phyloP scores from a whole-genome alignment of 1,140 invertebrate species.

The Tetramorium alpestre region DNA sequence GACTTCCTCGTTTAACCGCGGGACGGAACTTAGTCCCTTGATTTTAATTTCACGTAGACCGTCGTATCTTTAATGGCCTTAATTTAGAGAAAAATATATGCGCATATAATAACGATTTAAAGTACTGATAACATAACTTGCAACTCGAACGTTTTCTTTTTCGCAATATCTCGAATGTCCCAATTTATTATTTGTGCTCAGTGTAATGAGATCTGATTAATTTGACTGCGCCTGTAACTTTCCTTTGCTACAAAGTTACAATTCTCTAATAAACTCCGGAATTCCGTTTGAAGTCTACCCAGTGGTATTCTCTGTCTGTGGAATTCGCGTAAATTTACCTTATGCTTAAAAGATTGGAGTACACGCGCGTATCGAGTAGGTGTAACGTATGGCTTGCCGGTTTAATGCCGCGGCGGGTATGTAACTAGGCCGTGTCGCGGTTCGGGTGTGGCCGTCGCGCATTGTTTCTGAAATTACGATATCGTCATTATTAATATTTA shows the following conservation, averaged over 20 bases:
- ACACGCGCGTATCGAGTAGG: slow-evolving; percentile 46
- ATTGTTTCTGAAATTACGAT: slow-evolving; percentile 80
- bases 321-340: slow-evolving; percentile 37
- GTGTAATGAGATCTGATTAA: slow-evolving; percentile 7
- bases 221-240: not conserved
- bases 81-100: slow-evolving; percentile 23
- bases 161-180: slow-evolving; percentile 8
- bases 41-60: slow-evolving; percentile 68
- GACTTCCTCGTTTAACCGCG: slow-evolving; percentile 80
- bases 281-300: not conserved
- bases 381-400: slow-evolving; percentile 31
- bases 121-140: not conserved
- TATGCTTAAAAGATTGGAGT: not conserved
- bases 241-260: not conserved
- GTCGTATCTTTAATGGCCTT: slow-evolving; percentile 64
- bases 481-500: slow-evolving; percentile 84
- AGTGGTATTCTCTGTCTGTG: not conserved
- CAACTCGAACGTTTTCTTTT: not conserved
- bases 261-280: not conserved
- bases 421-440: slow-evolving; percentile 69
- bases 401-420: slow-evolving; percentile 60
- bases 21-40: slow-evolving; percentile 71
- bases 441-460: slow-evolving; percentile 79
- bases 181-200: not conserved
- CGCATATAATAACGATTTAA: slow-evolving; percentile 37